Evolutionary conservation across 2,888 invertebrate species (phyloP), one percentile per base, ranked within the genome.

Genomic region (Sipha maydis): DNA sequence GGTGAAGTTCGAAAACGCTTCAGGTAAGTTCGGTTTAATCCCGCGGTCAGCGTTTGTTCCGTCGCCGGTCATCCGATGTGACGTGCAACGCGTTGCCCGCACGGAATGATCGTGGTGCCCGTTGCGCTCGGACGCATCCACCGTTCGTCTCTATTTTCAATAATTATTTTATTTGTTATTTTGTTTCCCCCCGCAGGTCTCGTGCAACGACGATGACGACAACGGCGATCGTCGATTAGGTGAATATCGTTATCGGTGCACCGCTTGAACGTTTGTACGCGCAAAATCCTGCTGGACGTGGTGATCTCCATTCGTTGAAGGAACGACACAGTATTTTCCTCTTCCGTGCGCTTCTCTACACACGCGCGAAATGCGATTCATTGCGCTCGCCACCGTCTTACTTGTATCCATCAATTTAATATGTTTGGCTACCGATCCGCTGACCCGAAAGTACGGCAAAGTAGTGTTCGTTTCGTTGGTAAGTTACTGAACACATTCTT

Each of bases 361-460:
- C 17, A 11, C 67, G 2, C 25, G n/a, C 28, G 14, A 48, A 2
- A 85, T 85, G 77, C 31, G 3, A 21, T n/a, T 21, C 0, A 54
- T 78, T 3, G n/a, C 54, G 11, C 21, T 54, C 34, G 4, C 34
- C 0, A 4, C n/a, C n/a, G 0, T 61, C 8, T 9, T 69, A 3
- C 25, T 85, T 0, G 48, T 11, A 2, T 54, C 67, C 11, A 54
- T 25, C n/a, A 5, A n/a, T 54, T 3, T 31, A 5, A 3, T 71
- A 14, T 86, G 86, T 80, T 41, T 1, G 38, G 48, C 78, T 21
- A n/a, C 21, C 11, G 88, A 88, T 34, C 82, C 88, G 7, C 17
- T 88, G n/a, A 82, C 88, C 19, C 9, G 73, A n/a, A 25, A 88
- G 31, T 88, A 82, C n/a, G 88, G 88, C 2, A 75, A 88, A n/a